Percentiles rank a stretch among this genome's conserved stretches.
Evolutionary conservation across 2,797 vertebrate species (phyloP).

Genomic region (Champsocephalus esox): DNA sequence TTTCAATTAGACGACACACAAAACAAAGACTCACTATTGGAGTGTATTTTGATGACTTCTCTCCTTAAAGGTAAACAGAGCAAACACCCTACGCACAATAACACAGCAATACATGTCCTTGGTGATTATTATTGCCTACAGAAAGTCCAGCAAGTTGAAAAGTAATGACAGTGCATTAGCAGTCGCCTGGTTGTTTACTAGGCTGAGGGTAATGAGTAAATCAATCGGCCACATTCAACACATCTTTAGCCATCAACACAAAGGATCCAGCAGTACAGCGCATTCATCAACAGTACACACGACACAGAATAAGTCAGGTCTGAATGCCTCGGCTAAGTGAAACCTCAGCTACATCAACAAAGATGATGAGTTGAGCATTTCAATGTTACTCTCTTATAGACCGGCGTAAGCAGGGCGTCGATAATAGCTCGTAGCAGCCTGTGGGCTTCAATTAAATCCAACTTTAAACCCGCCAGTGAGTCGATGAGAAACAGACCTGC

Average conservation of each 20-base stretch:
- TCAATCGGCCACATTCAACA: conserved; percentile 81
- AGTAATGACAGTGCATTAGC: conserved; percentile 84
- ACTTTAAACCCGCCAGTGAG: conserved; percentile 68
- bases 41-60: neutral
- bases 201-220: conserved; percentile 84
- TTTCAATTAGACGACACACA: too few relatives aligned
- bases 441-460: conserved; percentile 71
- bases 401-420: conserved; percentile 52
- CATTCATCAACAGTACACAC: conserved; percentile 4
- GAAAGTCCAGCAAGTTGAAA: conserved; percentile 57
- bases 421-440: conserved; percentile 72
- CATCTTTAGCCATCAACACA: conserved; percentile 53
- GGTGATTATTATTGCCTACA: conserved; percentile 34
- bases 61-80: conserved; percentile 10
- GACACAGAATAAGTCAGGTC: neutral
- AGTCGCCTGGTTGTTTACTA: conserved; percentile 82
- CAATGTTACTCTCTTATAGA: conserved; percentile 34
- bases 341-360: conserved; percentile 3
- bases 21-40: neutral
- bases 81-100: neutral
- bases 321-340: neutral
- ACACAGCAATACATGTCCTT: conserved; percentile 38
- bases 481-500: conserved; percentile 62
- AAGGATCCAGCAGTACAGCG: conserved; percentile 15
- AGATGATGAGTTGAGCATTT: conserved; percentile 27